phyloP scores from a whole-genome alignment of 2,113 vertebrate genomes.

The Smithornis capensis region DNA sequence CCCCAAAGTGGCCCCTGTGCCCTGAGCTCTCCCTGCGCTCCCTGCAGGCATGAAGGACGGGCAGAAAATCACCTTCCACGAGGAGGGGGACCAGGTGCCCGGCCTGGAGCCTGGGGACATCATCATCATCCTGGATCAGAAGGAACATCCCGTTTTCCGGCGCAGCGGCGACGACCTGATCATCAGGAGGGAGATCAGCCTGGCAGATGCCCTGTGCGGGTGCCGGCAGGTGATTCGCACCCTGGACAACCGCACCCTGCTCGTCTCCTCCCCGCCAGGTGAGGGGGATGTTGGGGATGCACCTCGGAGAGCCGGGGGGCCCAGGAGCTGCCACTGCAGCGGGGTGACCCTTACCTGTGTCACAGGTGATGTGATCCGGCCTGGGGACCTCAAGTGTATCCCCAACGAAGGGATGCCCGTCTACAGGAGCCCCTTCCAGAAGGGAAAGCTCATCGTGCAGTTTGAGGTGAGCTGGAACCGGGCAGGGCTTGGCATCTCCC shows the following conservation, averaged over 20 bases:
- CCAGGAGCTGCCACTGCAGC: rapidly evolving
- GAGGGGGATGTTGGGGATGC: rapidly evolving
- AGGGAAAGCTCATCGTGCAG: constrained; percentile 66
- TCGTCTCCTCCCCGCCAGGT: constrained; percentile 64
- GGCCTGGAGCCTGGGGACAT: constrained; percentile 67
- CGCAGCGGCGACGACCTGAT: constrained; percentile 53
- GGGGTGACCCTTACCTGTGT: rapidly evolving
- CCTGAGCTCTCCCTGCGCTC: rapidly evolving
- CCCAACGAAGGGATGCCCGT: constrained; percentile 71
- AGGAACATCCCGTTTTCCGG: constrained; percentile 60
- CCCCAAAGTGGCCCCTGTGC: rapidly evolving
- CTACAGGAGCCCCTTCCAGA: constrained; percentile 60
- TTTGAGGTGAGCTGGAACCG: constrained; percentile 34
- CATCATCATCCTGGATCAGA: constrained; percentile 67
- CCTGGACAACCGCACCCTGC: constrained; percentile 63
- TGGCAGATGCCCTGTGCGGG: constrained; percentile 67
- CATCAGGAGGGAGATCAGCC: constrained; percentile 48
- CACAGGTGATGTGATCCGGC: constrained; percentile 65
- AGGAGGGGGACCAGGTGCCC: constrained; percentile 68
- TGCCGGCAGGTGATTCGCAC: constrained; percentile 64
- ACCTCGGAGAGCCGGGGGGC: rapidly evolving
- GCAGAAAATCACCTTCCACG: constrained; percentile 71
- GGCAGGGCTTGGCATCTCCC: rapidly evolving
- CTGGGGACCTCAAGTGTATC: constrained; percentile 56
- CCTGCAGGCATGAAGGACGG: constrained; percentile 62